Base-by-base conservation (phyloP, 1,140 invertebrate species). In the Pseudobourletiella spinata region DNA sequence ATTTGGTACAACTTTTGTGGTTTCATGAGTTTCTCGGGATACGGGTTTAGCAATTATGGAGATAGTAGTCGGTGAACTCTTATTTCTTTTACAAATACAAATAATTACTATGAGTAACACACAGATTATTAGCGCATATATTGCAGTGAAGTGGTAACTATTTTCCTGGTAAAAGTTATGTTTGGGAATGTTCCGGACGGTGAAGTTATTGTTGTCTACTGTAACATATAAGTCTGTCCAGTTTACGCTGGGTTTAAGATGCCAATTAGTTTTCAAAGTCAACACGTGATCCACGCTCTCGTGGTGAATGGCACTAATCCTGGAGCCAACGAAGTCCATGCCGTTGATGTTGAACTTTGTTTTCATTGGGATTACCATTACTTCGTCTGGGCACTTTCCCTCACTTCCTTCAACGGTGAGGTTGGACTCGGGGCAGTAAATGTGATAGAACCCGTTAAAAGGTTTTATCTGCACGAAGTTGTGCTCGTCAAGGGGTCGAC, bases 311-410 rank as follows among this genome's bases (percentile, higher is more conserved):
- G 59, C 14, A 6, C 29, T 54, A 1, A 59, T 11, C 2, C 15
- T 2, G 6, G 14, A 11, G 11, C 56, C 62, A 44, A 22, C 29
- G 39, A 30, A 59, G 6, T 44, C 20, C 18, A 39, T 42, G n/a
- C 55, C 28, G 28, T 64, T 64, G 3, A 64, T 64, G 16, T 39
- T 39, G 57, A 64, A 64, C 6, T 22, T 48, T 3, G 57, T 2
- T 16, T 25, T 42, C 3, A 59, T 39, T n/a, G 56, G 46, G 1
- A 64, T 4, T 1, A 39, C 25, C 22, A 52, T 48, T 1, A 64
- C 50, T 3, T 28, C 22, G 14, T 24, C 20, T 3, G 56, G 50
- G 32, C 62, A 64, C 2, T 29, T 42, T 26, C 46, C 22, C 3
- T 35, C n/a, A 11, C 30, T 54, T 15, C 22, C 24, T 18, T 26